These are phyloP conservation scores for Bombycilla garrulus DNA, from an alignment of 2,113 vertebrate species.

Conservation along the genomic window DNA sequence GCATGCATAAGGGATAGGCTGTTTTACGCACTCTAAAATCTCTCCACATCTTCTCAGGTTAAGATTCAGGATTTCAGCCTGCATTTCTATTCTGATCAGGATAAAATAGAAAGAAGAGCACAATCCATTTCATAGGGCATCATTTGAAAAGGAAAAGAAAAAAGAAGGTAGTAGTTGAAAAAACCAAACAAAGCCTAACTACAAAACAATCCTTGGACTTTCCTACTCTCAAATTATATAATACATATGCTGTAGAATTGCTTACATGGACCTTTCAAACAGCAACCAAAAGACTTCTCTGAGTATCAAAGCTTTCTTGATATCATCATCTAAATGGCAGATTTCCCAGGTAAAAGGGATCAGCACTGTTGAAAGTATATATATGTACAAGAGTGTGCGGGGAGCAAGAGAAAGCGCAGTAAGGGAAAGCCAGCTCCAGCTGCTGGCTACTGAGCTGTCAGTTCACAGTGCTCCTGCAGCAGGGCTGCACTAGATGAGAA, in stretches of 20 bases:
- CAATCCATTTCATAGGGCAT: neutral
- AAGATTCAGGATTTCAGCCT: neutral
- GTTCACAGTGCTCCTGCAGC: neutral
- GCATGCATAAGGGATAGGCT: neutral
- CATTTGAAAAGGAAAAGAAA: neutral
- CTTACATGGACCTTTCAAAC: neutral
- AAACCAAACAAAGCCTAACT: neutral
- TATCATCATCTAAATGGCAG: neutral
- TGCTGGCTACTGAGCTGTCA: neutral
- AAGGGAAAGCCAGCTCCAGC: neutral
- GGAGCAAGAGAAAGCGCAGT: neutral
- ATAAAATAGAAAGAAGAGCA: neutral
- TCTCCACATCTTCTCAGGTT: neutral
- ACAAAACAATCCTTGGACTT: neutral
- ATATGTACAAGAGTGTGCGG: fast-evolving
- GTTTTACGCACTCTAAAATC: neutral
- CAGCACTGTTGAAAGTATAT: neutral
- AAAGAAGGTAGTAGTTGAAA: neutral
- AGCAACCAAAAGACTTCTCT: neutral
- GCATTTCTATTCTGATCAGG: neutral
- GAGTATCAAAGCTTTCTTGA: neutral
- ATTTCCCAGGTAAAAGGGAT: neutral
- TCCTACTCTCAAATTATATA: neutral
- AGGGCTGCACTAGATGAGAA: neutral
- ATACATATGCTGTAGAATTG: neutral